A percentile compares a stretch with the other conserved stretches of the same genome.
Evolutionary conservation across 2,888 invertebrate species (phyloP).

Genomic region (Trissonchulus sp.): DNA sequence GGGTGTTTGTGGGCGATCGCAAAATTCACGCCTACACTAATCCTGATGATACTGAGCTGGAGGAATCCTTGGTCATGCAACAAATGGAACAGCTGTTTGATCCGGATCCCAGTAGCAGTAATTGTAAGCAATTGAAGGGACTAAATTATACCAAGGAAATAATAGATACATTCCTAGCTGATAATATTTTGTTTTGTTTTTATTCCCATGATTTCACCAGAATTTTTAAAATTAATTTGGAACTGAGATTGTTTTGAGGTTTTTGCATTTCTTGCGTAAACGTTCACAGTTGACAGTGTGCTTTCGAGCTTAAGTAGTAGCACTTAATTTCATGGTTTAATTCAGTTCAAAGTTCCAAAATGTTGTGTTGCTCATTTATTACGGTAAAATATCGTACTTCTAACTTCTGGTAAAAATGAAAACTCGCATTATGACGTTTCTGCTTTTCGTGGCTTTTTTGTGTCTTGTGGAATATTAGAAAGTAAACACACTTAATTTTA

Average conservation of each 20-base stretch:
- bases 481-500: too few relatives aligned
- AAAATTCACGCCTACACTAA: background rate
- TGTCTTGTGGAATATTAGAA: too few relatives aligned
- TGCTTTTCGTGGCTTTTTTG: too few relatives aligned
- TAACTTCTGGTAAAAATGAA: too few relatives aligned
- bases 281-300: too few relatives aligned
- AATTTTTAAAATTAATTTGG: background rate
- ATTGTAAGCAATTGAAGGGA: background rate
- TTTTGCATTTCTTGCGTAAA: too few relatives aligned
- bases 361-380: too few relatives aligned
- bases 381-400: too few relatives aligned
- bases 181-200: background rate
- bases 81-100: slow-evolving; percentile 27
- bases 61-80: slow-evolving; percentile 18
- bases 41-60: slow-evolving; percentile 16
- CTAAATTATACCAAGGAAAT: background rate
- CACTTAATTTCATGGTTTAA: too few relatives aligned
- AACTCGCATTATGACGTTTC: too few relatives aligned
- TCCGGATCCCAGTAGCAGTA: background rate
- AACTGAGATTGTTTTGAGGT: background rate
- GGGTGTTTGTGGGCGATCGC: slow-evolving; percentile 19
- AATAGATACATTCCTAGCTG: background rate
- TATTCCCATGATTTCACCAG: background rate
- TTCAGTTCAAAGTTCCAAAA: too few relatives aligned
- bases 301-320: too few relatives aligned